A percentile compares a stretch with the other conserved stretches of the same genome.
Evolutionary conservation across 2,797 vertebrate species (phyloP).

Genomic region (Falco concolor): DNA sequence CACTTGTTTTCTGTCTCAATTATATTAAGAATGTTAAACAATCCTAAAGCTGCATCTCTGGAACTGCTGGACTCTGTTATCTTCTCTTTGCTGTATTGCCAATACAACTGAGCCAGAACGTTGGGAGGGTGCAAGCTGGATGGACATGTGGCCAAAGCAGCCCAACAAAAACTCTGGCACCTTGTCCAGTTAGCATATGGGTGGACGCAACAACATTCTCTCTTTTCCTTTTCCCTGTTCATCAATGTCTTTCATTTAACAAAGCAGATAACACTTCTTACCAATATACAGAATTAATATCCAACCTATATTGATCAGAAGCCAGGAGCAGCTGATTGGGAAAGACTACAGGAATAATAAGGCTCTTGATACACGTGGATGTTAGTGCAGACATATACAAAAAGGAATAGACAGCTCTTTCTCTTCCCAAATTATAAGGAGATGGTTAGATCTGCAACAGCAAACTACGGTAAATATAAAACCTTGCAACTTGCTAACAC

Average conservation of each 20-base stretch:
- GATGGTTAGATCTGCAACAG: background rate
- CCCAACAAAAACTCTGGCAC: background rate
- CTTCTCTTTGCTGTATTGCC: background rate
- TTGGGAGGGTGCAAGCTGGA: background rate
- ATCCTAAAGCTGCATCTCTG: background rate
- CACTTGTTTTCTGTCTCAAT: background rate
- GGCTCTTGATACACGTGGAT: background rate
- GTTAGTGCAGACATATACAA: background rate
- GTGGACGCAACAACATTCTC: background rate
- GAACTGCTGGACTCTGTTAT: background rate
- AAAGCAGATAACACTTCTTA: background rate
- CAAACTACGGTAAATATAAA: background rate
- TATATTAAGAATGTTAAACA: background rate
- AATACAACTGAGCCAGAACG: background rate
- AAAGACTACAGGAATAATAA: background rate
- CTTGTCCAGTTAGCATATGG: background rate
- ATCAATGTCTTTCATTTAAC: background rate
- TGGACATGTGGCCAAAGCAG: background rate
- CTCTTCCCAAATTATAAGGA: background rate
- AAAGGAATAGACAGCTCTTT: background rate
- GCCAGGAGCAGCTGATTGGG: background rate
- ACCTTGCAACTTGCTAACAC: background rate
- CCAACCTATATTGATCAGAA: fast-evolving
- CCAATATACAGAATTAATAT: background rate
- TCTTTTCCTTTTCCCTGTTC: background rate